Evolutionary conservation across 2,888 invertebrate species (phyloP).

Genomic region (Troglohyphantes excavatus): DNA sequence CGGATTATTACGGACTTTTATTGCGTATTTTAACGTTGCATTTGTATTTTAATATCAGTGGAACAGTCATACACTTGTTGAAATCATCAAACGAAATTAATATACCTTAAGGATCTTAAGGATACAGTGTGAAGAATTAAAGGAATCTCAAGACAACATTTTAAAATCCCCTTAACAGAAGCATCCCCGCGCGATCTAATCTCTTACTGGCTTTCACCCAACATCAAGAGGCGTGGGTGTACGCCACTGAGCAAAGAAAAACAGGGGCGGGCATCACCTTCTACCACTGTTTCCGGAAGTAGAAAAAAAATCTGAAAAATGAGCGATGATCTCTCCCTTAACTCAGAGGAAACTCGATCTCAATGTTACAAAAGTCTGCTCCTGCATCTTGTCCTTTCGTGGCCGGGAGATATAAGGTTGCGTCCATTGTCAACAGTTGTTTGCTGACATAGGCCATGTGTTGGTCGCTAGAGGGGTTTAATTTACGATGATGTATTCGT

Average conservation of each 20-base stretch:
- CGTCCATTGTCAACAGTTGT: slow-evolving; percentile 21
- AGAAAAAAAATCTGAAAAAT: slow-evolving; percentile 27
- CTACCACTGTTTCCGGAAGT: slow-evolving; percentile 1
- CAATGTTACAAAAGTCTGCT: neutral
- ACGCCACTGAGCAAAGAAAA: neutral
- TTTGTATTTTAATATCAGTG: too few species aligned
- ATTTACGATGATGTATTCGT: too few species aligned
- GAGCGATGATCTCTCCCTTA: slow-evolving; percentile 13
- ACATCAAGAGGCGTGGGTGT: neutral
- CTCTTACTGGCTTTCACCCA: neutral
- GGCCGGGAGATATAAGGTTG: neutral
- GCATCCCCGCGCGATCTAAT: too few species aligned
- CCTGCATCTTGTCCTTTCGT: neutral
- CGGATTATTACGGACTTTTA: too few species aligned
- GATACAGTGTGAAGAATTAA: too few species aligned
- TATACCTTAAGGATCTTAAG: too few species aligned
- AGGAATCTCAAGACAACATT: too few species aligned
- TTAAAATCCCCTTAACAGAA: too few species aligned
- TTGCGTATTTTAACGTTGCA: too few species aligned
- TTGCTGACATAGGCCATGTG: neutral
- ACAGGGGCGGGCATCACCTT: neutral
- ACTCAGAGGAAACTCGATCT: slow-evolving; percentile 6
- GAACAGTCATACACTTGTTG: too few species aligned
- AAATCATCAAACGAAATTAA: too few species aligned
- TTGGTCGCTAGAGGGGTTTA: neutral